Evolutionary conservation across 1,140 invertebrate species (phyloP).

Genomic region (Brachionus rubens): DNA sequence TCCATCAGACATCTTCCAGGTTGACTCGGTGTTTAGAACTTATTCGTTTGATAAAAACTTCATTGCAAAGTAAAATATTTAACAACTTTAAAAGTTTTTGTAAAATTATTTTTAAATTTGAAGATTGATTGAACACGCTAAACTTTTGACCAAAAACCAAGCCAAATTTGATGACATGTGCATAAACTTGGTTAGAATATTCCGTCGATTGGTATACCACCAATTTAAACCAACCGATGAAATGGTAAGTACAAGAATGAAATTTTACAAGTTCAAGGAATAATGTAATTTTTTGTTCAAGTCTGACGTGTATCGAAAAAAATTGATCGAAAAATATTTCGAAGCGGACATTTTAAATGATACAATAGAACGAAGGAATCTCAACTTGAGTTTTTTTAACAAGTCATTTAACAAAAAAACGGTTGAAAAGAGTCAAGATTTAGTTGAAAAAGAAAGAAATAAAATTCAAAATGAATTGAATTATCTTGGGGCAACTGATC

Average conservation of each 20-base stretch:
- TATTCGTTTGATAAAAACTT: neutral
- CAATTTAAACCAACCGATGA: neutral
- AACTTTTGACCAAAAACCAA: conserved; percentile 1
- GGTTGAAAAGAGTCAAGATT: neutral
- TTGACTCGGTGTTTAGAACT: neutral
- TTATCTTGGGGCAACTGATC: conserved; percentile 85
- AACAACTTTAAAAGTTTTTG: neutral
- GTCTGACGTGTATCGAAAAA: neutral
- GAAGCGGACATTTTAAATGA: conserved; percentile 11
- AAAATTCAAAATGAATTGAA: conserved; percentile 78
- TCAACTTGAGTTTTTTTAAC: neutral
- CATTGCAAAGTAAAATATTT: neutral
- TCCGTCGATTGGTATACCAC: conserved; percentile 4
- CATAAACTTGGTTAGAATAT: conserved; percentile 40
- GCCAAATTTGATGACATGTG: conserved; percentile 28
- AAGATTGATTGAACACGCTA: conserved; percentile 30
- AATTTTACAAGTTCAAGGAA: no score
- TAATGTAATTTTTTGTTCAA: neutral
- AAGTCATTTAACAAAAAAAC: neutral
- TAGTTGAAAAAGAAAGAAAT: neutral
- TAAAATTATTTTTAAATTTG: neutral
- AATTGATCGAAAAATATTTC: neutral
- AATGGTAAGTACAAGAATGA: no score
- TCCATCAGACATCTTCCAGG: conserved; percentile 61
- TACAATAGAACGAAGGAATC: neutral